Evolutionary conservation across 2,797 vertebrate species (phyloP), one percentile per base, ranked within the genome.

Genomic region (Pangasius djambal): DNA sequence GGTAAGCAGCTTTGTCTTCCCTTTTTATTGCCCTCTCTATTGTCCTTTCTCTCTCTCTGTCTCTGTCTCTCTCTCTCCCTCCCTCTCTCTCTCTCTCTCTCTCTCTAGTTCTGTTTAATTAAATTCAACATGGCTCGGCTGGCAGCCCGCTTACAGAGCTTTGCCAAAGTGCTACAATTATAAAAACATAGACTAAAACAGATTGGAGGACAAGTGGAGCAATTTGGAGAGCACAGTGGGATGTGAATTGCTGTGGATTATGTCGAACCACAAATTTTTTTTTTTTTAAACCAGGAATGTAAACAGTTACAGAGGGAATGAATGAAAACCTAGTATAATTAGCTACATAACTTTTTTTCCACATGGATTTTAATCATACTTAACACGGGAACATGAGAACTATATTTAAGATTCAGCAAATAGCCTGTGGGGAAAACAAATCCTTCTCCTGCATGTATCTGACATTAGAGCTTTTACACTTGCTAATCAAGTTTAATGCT

Each of bases 121-220:
- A 95, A 94, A 95, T 93, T 88, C 78, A 89, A 65, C 92, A 92
- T 90, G 92, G 90, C 93, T 94, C 89, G 92, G 92, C 92, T 96
- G 95, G 94, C 96, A 95, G 91, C 91, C 90, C 87, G 87, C 93
- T 90, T 92, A 87, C 91, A 92, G 90, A 92, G 93, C 93, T 91
- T 91, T 89, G 92, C 93, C 94, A 95, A 93, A 93, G 89, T 90
- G 90, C 94, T 92, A 93, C 93, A 95, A 96, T 96, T 95, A 95
- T 95, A 95, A 95, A 94, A 94, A 94, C 94, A 93, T 95, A 94
- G 94, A 96, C 95, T 95, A 93, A 93, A 96, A 93, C 94, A 93
- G 94, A 95, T 94, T 92, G 93, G 72, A 92, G 93, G 95, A 94
- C 94, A 95, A 87, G 94, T 92, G 92, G 94, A 93, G 93, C 93